Evolutionary conservation across 2,888 invertebrate genomes (phyloP).

Genomic region (Stenotaenia linearis): DNA sequence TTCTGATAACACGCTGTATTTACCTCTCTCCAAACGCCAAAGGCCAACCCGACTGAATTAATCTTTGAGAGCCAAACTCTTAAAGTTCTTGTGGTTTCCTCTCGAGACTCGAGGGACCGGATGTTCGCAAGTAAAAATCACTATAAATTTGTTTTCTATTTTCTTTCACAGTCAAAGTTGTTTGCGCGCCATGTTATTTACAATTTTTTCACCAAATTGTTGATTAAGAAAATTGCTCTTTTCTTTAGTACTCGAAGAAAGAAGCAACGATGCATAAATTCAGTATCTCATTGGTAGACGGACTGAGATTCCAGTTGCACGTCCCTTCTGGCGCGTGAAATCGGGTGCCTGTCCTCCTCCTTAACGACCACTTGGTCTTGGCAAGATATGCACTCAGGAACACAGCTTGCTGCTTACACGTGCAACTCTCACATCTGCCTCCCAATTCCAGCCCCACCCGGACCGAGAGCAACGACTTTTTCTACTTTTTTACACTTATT

Average conservation of each 20-base stretch:
- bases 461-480: not conserved
- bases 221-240: too few species aligned
- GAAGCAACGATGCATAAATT: not conserved
- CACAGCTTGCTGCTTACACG: constrained; percentile 4
- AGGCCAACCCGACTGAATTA: not conserved
- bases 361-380: not conserved
- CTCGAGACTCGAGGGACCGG: too few species aligned
- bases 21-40: not conserved
- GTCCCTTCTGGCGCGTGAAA: not conserved
- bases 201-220: too few species aligned
- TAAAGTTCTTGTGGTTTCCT: not conserved
- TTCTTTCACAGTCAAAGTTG: too few species aligned
- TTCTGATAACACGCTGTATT: not conserved
- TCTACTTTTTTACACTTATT: too few species aligned
- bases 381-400: not conserved
- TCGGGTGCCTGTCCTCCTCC: too few species aligned
- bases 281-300: not conserved
- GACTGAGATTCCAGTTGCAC: not conserved
- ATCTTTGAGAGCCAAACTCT: not conserved
- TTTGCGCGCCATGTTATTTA: too few species aligned
- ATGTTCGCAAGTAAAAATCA: not conserved
- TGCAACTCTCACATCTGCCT: not conserved
- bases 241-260: not conserved
- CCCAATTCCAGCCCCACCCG: not conserved
- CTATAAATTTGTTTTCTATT: too few species aligned